Conservation (phyloP, 2,888 invertebrate species). For the Zygogramma bicolorata region DNA sequence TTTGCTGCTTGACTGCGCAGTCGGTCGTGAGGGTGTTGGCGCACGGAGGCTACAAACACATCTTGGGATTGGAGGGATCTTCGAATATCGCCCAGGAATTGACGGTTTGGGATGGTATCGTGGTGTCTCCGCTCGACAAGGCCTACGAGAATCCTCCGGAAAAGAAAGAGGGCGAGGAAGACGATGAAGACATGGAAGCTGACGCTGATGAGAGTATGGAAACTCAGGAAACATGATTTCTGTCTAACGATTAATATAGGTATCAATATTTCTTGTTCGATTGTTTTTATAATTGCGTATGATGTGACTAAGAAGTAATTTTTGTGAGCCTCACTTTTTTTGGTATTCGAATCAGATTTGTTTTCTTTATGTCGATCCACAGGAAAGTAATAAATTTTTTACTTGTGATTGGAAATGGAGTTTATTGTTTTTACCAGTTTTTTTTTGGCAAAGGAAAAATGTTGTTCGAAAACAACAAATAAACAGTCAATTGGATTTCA, state of each 20-base stretch:
- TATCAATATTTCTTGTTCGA: not conserved
- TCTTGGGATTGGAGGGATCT: slow-evolving; percentile 78
- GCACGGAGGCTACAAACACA: slow-evolving; percentile 94
- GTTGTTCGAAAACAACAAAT: no score
- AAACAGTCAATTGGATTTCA: no score
- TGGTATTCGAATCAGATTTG: not conserved
- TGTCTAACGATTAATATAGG: not conserved
- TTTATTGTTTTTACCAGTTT: not conserved
- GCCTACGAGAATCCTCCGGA: slow-evolving; percentile 89
- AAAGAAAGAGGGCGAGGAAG: slow-evolving; percentile 79
- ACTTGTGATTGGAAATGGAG: not conserved
- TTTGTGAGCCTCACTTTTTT: not conserved
- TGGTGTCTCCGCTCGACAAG: slow-evolving; percentile 93
- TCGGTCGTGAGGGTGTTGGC: slow-evolving; percentile 90
- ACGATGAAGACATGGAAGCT: slow-evolving; percentile 77
- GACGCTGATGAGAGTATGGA: slow-evolving; percentile 72
- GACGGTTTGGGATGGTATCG: slow-evolving; percentile 97
- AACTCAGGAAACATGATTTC: slow-evolving; percentile 60
- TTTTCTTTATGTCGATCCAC: not conserved
- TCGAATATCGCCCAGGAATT: slow-evolving; percentile 79
- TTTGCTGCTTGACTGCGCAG: slow-evolving; percentile 94
- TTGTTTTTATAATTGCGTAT: not conserved
- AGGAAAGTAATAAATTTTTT: not conserved
- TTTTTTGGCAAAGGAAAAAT: no score
- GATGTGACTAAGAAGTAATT: not conserved